phyloP scores from a whole-genome alignment of 2,797 vertebrate species.

The Yasuhikotakia modesta region DNA sequence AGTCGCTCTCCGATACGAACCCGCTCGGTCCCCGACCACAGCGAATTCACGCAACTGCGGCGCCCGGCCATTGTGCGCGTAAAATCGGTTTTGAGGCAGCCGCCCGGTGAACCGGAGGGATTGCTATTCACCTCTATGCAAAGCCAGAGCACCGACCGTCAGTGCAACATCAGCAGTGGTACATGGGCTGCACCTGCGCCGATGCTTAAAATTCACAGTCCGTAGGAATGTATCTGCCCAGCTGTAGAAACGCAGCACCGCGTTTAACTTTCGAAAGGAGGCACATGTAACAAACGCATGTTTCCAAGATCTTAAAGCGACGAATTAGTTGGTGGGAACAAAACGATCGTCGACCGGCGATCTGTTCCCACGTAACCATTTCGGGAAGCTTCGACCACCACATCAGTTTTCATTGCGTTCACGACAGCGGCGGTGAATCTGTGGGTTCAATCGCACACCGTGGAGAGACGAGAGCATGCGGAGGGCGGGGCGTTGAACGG shows the following conservation, averaged over 20 bases:
- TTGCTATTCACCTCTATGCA: constrained; percentile 10
- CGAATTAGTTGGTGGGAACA: background rate
- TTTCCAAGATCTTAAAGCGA: background rate
- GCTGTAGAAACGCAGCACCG: constrained; percentile 11
- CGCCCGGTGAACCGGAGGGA: constrained; percentile 18
- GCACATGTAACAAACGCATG: constrained; percentile 36
- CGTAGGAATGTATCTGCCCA: constrained; percentile 27
- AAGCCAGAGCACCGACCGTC: constrained; percentile 57
- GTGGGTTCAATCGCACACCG: constrained; percentile 53
- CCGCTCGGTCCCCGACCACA: constrained; percentile 81
- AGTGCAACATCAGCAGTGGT: constrained; percentile 48
- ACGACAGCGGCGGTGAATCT: constrained; percentile 24
- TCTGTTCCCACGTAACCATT: constrained; percentile 14
- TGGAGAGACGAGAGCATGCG: constrained; percentile 54
- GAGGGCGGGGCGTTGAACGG: constrained; percentile 32
- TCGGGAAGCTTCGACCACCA: background rate
- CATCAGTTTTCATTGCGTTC: constrained; percentile 26
- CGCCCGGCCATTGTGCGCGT: constrained; percentile 74
- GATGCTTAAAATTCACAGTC: constrained; percentile 55
- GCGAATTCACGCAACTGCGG: constrained; percentile 77
- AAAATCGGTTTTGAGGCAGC: constrained; percentile 26
- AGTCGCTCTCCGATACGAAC: constrained; percentile 82
- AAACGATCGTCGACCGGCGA: background rate
- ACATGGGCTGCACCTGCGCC: constrained; percentile 34
- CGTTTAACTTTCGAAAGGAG: constrained; percentile 54